phyloP scores from a whole-genome alignment of 2,888 invertebrate species.

The Escarpia spicata region DNA sequence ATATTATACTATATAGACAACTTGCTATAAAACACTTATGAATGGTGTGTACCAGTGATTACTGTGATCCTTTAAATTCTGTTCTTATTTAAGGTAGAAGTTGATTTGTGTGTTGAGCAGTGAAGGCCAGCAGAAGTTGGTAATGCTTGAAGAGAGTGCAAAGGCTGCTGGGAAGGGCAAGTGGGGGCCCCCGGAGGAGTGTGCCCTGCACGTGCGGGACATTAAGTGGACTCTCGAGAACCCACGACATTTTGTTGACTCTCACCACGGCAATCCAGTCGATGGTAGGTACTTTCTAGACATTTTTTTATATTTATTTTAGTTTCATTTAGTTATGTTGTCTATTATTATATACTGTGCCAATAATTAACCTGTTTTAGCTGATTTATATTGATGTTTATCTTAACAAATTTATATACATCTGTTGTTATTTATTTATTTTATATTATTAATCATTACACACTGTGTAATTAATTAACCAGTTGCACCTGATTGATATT shows the following conservation, averaged over 20 bases:
- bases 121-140: conserved; percentile 69
- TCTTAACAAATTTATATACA: not conserved
- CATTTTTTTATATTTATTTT: too few relatives aligned
- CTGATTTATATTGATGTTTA: too few relatives aligned
- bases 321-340: too few relatives aligned
- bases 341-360: too few relatives aligned
- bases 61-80: not conserved
- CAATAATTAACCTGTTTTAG: too few relatives aligned
- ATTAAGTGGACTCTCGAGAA: conserved; percentile 91
- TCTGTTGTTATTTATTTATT: too few relatives aligned
- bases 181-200: conserved; percentile 58
- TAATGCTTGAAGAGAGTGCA: conserved; percentile 89
- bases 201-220: conserved; percentile 80
- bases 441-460: too few relatives aligned
- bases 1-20: not conserved
- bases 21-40: not conserved
- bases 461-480: too few relatives aligned
- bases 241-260: conserved; percentile 83
- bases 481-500: too few relatives aligned
- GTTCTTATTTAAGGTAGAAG: not conserved
- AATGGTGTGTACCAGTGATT: not conserved
- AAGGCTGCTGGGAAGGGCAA: conserved; percentile 87
- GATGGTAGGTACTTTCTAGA: conserved; percentile 64
- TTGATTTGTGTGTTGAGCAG: conserved; percentile 49
- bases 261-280: conserved; percentile 84